These are phyloP conservation scores for Cryptocephalus primarius DNA, from an alignment of 2,888 invertebrate genomes.

Conservation along the genomic window DNA sequence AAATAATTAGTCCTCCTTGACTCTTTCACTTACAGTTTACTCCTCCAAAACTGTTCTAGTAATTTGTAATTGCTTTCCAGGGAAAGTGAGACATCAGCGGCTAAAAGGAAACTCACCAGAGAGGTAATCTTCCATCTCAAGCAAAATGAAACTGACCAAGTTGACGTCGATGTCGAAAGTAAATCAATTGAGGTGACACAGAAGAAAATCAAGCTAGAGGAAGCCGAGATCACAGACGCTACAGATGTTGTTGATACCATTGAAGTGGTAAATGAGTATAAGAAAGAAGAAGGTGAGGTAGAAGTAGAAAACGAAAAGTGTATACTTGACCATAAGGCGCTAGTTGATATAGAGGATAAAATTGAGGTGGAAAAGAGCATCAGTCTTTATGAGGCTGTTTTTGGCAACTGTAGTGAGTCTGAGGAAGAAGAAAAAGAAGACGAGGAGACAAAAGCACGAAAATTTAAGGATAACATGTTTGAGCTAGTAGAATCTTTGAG, in stretches of 20 bases:
- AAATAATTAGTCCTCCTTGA: too few species aligned
- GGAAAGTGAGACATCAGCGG: too few species aligned
- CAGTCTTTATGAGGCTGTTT: constrained; percentile 85
- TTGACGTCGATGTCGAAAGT: not conserved
- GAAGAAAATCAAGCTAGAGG: constrained; percentile 4
- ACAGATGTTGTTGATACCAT: not conserved
- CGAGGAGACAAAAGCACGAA: constrained; percentile 16
- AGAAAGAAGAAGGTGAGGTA: constrained; percentile 2
- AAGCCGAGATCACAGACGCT: not conserved
- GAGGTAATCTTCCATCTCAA: too few species aligned
- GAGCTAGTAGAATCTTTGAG: too few species aligned
- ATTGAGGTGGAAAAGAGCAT: constrained; percentile 41
- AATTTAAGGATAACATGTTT: too few species aligned
- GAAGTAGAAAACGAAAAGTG: not conserved
- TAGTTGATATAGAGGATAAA: constrained; percentile 29
- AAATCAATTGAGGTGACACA: not conserved
- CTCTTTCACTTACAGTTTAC: too few species aligned
- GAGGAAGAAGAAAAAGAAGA: constrained; percentile 28
- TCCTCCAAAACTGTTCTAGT: too few species aligned
- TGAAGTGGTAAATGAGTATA: not conserved
- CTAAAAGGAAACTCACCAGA: too few species aligned
- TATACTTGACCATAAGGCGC: not conserved
- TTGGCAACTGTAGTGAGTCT: constrained; percentile 61
- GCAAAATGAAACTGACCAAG: not conserved
- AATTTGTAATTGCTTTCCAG: too few species aligned